Conservation (phyloP, 1,140 invertebrate species). For the Drosophila guanche region DNA sequence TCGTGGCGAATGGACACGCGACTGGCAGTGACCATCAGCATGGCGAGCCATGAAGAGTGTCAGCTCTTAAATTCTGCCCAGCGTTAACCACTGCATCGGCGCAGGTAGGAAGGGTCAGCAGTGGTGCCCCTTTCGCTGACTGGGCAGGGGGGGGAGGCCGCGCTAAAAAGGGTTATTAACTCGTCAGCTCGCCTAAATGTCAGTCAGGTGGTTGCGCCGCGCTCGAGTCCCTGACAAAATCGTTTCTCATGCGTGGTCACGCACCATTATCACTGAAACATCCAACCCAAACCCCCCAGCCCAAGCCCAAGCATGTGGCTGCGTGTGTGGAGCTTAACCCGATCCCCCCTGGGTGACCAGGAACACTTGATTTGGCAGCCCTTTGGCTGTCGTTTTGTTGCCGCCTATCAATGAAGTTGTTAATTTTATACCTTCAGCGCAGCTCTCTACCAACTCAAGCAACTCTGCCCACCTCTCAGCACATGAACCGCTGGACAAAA, state of each 20-base stretch:
- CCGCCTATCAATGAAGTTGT: slow-evolving; percentile 78
- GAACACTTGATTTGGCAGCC: slow-evolving; percentile 63
- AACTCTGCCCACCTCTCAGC: not conserved
- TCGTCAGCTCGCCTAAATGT: slow-evolving; percentile 79
- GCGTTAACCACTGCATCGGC: slow-evolving; percentile 17
- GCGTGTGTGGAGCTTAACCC: not conserved
- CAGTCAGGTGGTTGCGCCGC: slow-evolving; percentile 65
- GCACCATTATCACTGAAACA: slow-evolving; percentile 71
- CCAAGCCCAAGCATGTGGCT: not conserved
- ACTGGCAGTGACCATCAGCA: slow-evolving; percentile 35
- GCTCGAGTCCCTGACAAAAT: slow-evolving; percentile 68
- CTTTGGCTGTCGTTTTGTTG: slow-evolving; percentile 33
- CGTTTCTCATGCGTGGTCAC: slow-evolving; percentile 83
- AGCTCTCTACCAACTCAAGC: no score
- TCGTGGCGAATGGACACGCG: slow-evolving; percentile 36
- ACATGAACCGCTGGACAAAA: not conserved
- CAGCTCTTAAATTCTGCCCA: not conserved
- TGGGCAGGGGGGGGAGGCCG: not conserved
- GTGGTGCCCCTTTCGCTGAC: slow-evolving; percentile 19
- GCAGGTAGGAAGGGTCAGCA: not conserved
- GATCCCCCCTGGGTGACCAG: slow-evolving; percentile 8
- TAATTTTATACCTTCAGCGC: slow-evolving; percentile 70
- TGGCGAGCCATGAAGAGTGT: no score
- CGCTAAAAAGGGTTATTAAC: slow-evolving; percentile 84
- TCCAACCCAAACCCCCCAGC: not conserved